Percentiles rank a stretch among this genome's conserved stretches.
phyloP scores from a whole-genome alignment of 2,113 vertebrate genomes.

The Hemichromis elongatus region DNA sequence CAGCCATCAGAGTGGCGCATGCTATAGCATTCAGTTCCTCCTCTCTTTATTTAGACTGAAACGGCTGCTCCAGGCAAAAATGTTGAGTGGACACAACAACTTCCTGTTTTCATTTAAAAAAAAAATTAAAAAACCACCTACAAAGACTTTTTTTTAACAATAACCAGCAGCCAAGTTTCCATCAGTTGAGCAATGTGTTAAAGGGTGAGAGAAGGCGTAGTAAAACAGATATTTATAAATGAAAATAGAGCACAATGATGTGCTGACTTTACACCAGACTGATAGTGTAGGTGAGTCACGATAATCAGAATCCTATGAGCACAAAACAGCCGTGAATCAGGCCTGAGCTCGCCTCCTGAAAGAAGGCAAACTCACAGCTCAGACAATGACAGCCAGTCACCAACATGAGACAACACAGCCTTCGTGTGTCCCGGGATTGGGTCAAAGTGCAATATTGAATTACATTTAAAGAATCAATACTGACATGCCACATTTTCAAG shows the following conservation, averaged over 20 bases:
- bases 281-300: conserved; percentile 2
- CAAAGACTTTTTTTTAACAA: background rate
- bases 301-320: background rate
- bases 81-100: background rate
- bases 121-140: background rate
- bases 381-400: background rate
- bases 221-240: background rate
- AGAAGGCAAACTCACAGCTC: background rate
- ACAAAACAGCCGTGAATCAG: background rate
- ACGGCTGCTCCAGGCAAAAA: background rate
- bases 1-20: background rate
- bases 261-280: background rate
- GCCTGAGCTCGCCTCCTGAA: background rate
- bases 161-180: background rate
- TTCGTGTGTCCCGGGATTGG: background rate
- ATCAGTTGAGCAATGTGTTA: background rate
- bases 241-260: background rate
- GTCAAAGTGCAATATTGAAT: background rate
- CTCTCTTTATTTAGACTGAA: background rate
- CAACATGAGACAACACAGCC: background rate
- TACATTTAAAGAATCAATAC: background rate
- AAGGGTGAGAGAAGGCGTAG: background rate
- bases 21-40: background rate
- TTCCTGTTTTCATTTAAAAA: background rate
- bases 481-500: background rate